A percentile compares a stretch with the other conserved stretches of the same genome.
These are phyloP conservation scores for Tholera decimalis DNA, from an alignment of 2,888 invertebrate genomes.

Conservation along the genomic window DNA sequence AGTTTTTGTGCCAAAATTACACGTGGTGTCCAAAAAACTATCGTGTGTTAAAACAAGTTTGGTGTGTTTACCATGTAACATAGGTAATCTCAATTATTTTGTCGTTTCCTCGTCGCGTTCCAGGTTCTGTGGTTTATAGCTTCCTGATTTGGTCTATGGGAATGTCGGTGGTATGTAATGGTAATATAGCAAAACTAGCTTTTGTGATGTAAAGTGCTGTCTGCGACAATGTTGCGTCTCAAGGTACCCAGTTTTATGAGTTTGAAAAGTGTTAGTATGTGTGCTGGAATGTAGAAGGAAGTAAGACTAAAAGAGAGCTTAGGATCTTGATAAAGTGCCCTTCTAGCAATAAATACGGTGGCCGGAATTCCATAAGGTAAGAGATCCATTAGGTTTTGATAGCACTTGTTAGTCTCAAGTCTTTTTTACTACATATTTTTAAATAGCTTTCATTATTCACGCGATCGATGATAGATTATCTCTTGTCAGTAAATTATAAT, in stretches of 20 bases:
- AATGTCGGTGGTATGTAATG: slow-evolving; percentile 33
- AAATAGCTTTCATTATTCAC: too few relatives aligned
- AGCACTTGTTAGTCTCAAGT: too few relatives aligned
- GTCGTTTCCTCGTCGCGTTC: slow-evolving; percentile 61
- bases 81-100: slow-evolving; percentile 66
- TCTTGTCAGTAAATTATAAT: too few relatives aligned
- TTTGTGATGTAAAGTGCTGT: background rate
- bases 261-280: background rate
- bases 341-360: too few relatives aligned
- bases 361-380: too few relatives aligned
- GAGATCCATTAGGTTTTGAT: too few relatives aligned
- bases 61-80: slow-evolving; percentile 30
- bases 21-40: slow-evolving; percentile 1
- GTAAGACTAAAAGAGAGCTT: background rate
- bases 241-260: background rate
- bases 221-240: slow-evolving; percentile 15
- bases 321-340: too few relatives aligned
- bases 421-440: too few relatives aligned
- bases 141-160: slow-evolving; percentile 52
- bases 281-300: background rate
- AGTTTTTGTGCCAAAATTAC: slow-evolving; percentile 7
- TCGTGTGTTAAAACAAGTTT: slow-evolving; percentile 42
- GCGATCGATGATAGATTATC: too few relatives aligned
- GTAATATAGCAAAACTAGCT: slow-evolving; percentile 24
- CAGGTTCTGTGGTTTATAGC: slow-evolving; percentile 57